phyloP scores from a whole-genome alignment of 2,888 invertebrate genomes.

The Thymelicus sylvestris region DNA sequence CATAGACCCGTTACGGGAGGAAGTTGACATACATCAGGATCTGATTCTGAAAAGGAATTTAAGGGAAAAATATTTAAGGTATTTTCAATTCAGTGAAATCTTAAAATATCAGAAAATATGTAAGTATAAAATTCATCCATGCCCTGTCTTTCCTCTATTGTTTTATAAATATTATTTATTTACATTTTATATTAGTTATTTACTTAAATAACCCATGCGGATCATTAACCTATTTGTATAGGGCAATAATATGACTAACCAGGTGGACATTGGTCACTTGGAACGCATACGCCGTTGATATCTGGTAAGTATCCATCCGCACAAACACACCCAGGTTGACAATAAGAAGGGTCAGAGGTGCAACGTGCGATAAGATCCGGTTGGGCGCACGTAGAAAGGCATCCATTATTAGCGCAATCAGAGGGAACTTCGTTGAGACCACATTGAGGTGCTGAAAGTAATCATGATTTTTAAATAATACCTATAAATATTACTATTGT shows the following conservation, averaged over 20 bases:
- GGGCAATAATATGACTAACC: neutral
- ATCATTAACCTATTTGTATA: too few relatives aligned
- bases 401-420: slow-evolving; percentile 1
- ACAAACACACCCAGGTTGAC: slow-evolving; percentile 7
- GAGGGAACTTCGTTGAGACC: slow-evolving; percentile 1
- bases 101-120: too few relatives aligned
- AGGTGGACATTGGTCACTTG: neutral
- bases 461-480: neutral
- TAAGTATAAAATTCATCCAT: too few relatives aligned
- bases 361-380: neutral
- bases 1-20: neutral
- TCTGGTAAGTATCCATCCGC: neutral
- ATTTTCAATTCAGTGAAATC: too few relatives aligned
- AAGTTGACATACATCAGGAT: neutral
- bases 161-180: too few relatives aligned
- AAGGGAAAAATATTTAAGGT: too few relatives aligned
- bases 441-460: neutral
- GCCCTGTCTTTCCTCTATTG: too few relatives aligned
- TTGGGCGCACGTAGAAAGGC: neutral
- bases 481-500: too few relatives aligned
- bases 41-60: neutral
- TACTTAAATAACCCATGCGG: too few relatives aligned
- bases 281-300: neutral
- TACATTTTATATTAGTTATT: too few relatives aligned
- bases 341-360: neutral